These are phyloP conservation scores for Pissodes strobi DNA, from an alignment of 1,140 invertebrate species.

Conservation along the genomic window DNA sequence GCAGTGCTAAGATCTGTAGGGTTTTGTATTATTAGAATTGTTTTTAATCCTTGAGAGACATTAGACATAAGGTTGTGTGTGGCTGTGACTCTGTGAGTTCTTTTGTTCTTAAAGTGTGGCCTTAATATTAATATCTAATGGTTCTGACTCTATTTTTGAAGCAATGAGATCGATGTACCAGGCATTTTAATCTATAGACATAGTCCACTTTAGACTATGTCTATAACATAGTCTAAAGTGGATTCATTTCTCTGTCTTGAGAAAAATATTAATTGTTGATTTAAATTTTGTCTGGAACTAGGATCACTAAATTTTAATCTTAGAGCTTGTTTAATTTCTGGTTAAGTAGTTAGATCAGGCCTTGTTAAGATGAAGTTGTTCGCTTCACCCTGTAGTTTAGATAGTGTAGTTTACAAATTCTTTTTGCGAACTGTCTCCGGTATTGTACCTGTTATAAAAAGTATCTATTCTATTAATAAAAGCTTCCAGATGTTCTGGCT, in stretches of 20 bases:
- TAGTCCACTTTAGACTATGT: too few species aligned
- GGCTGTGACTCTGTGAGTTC: background rate
- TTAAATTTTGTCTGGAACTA: background rate
- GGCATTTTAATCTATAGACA: background rate
- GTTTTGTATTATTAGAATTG: background rate
- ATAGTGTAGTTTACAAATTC: background rate
- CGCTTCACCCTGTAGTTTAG: background rate
- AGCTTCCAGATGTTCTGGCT: constrained; percentile 3
- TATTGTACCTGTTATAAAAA: background rate
- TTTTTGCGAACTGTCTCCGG: background rate
- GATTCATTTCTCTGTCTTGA: constrained; percentile 3
- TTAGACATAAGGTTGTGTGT: background rate
- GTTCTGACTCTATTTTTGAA: background rate
- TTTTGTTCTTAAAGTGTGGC: too few species aligned
- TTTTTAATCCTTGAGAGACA: background rate
- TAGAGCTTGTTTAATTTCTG: background rate
- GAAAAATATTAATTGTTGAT: constrained; percentile 17
- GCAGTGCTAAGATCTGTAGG: background rate
- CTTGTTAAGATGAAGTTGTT: background rate
- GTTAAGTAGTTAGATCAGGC: constrained; percentile 8
- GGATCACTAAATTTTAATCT: constrained; percentile 4
- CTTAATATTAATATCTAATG: background rate
- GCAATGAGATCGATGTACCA: background rate
- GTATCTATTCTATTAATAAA: background rate
- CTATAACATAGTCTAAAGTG: constrained; percentile 3